Evolutionary conservation across 2,888 invertebrate genomes (phyloP).

Genomic region (Eupithecia exiguata): DNA sequence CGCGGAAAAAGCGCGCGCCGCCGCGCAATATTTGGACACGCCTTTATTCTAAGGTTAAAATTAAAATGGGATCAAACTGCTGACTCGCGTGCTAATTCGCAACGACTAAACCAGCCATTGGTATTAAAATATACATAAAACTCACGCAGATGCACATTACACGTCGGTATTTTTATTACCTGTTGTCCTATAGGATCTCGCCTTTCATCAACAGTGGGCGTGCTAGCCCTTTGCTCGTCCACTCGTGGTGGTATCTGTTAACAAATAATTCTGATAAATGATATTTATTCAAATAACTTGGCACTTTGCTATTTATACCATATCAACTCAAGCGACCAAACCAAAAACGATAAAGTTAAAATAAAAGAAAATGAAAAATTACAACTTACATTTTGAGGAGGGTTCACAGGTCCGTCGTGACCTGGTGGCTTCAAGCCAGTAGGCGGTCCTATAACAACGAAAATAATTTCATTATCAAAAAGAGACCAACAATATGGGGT

Average conservation of each 20-base stretch:
- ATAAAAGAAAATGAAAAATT: no score
- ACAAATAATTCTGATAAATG: neutral
- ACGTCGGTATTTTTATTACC: conserved; percentile 50
- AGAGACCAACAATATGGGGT: neutral
- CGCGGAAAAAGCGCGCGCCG: no score
- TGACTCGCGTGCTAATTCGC: no score
- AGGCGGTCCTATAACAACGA: conserved; percentile 70
- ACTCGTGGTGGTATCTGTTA: conserved; percentile 66
- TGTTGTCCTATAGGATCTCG: conserved; percentile 72
- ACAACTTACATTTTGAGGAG: conserved; percentile 63
- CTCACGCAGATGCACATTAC: neutral
- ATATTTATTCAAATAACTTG: neutral
- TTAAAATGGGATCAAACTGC: no score
- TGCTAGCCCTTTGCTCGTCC: conserved; percentile 87
- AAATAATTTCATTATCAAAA: neutral
- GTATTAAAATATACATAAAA: neutral
- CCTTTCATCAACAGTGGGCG: conserved; percentile 88
- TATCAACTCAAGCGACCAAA: no score
- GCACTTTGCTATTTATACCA: neutral
- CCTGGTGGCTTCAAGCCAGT: conserved; percentile 72
- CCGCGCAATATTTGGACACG: no score
- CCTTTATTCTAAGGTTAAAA: no score
- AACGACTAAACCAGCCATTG: neutral
- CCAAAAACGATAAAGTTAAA: no score
- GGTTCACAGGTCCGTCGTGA: conserved; percentile 68